Evolutionary conservation across 1,140 invertebrate species (phyloP).

Genomic region (Nixonia krombeini): DNA sequence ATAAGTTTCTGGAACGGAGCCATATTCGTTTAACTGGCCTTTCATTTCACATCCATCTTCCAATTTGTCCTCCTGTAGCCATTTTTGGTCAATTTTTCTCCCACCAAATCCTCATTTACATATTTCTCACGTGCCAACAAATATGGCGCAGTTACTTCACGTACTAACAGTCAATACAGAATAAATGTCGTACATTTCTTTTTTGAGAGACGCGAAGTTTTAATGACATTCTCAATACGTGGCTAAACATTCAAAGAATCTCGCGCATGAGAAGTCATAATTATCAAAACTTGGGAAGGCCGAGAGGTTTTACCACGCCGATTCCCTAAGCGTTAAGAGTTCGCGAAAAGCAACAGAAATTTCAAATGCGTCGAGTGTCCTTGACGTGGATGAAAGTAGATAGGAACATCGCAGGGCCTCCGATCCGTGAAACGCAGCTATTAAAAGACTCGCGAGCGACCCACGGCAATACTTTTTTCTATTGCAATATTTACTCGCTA

Average conservation of each 20-base stretch:
- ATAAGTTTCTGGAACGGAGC: slow-evolving; percentile 46
- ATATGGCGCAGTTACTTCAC: no score
- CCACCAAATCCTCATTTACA: not conserved
- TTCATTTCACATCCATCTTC: slow-evolving; percentile 38
- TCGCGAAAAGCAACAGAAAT: slow-evolving; percentile 30
- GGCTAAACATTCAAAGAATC: no score
- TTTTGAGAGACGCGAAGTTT: no score
- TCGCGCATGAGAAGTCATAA: no score
- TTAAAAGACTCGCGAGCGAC: slow-evolving; percentile 56
- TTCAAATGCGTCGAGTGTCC: slow-evolving; percentile 53
- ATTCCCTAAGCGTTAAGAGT: slow-evolving; percentile 39
- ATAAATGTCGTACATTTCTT: no score
- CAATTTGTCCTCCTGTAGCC: slow-evolving; percentile 26
- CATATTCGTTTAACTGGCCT: slow-evolving; percentile 47
- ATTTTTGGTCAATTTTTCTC: slow-evolving; percentile 40
- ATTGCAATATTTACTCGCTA: slow-evolving; percentile 10
- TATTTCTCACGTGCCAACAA: slow-evolving; percentile 2
- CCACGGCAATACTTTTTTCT: not conserved
- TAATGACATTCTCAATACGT: no score
- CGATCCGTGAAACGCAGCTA: slow-evolving; percentile 63
- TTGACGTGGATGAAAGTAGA: slow-evolving; percentile 20
- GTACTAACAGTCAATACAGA: no score
- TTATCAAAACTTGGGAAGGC: no score
- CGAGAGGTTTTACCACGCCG: no score
- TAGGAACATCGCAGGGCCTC: slow-evolving; percentile 52